A percentile compares a stretch with the other conserved stretches of the same genome.
These are phyloP conservation scores for Carcharodon carcharias DNA, from an alignment of 2,797 vertebrate genomes.

Conservation along the genomic window DNA sequence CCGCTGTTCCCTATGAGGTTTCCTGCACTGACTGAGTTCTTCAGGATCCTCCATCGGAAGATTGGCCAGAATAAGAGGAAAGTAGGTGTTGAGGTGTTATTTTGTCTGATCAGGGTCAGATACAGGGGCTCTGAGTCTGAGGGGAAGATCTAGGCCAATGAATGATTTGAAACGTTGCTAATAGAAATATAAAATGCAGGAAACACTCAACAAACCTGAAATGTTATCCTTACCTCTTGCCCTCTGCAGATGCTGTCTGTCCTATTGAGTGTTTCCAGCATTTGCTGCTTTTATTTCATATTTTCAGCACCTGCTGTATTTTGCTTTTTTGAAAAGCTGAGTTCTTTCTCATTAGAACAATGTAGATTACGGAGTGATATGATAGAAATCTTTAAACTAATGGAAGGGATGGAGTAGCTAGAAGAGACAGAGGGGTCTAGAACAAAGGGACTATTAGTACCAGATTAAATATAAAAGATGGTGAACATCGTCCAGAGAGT, in stretches of 20 bases:
- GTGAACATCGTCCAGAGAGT: neutral
- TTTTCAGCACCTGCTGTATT: neutral
- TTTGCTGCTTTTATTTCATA: neutral
- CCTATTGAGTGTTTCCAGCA: neutral
- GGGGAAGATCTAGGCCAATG: no score
- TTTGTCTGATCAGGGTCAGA: no score
- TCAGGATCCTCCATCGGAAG: no score
- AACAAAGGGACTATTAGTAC: neutral
- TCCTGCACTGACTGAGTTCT: no score
- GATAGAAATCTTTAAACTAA: neutral
- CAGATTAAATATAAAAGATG: neutral
- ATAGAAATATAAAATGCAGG: neutral
- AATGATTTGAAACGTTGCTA: no score
- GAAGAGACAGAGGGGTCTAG: neutral
- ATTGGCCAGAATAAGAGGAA: no score
- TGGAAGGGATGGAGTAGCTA: neutral
- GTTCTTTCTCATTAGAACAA: neutral
- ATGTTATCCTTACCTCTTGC: neutral
- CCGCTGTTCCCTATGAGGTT: no score
- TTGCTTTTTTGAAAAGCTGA: no score
- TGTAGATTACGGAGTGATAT: neutral
- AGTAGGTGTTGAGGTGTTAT: no score
- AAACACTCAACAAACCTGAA: neutral
- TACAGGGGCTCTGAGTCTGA: no score
- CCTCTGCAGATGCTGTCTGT: neutral